Evolutionary conservation across 2,113 vertebrate genomes (phyloP).

Genomic region (Hepsetus odoe): DNA sequence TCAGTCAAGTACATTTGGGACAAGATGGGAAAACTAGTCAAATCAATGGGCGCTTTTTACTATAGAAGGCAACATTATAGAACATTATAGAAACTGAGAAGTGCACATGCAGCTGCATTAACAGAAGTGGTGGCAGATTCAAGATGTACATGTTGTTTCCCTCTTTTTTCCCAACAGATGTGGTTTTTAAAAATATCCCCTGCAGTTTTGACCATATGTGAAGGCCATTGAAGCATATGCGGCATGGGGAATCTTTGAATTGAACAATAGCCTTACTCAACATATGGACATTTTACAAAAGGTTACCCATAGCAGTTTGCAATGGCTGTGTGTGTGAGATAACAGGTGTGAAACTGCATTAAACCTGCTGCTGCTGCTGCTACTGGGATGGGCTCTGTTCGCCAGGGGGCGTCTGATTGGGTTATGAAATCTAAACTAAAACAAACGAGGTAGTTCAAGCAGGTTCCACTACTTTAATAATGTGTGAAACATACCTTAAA

Average conservation of each 20-base stretch:
- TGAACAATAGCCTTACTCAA: neutral
- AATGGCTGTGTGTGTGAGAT: conserved; percentile 67
- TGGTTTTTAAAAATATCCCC: conserved; percentile 29
- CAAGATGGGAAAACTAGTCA: too few relatives aligned
- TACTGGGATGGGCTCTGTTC: conserved; percentile 6
- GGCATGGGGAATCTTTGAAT: neutral
- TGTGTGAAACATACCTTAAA: neutral
- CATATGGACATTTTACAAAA: conserved; percentile 75
- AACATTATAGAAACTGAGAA: too few relatives aligned
- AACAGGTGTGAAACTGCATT: conserved; percentile 54
- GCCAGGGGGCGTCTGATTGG: conserved; percentile 42
- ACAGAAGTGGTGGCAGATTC: neutral
- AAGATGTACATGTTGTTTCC: neutral
- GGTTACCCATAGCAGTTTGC: conserved; percentile 61
- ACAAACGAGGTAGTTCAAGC: neutral
- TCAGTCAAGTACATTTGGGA: too few relatives aligned
- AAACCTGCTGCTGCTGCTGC: conserved; percentile 27
- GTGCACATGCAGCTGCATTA: too few relatives aligned
- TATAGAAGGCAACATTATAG: too few relatives aligned
- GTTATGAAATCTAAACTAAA: neutral
- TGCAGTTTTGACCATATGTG: conserved; percentile 71
- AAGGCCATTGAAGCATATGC: conserved; percentile 48
- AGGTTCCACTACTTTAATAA: neutral
- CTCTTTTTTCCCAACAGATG: neutral
- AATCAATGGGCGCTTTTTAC: too few relatives aligned